phyloP scores from a whole-genome alignment of 2,113 vertebrate genomes.

The Nothoprocta perdicaria region DNA sequence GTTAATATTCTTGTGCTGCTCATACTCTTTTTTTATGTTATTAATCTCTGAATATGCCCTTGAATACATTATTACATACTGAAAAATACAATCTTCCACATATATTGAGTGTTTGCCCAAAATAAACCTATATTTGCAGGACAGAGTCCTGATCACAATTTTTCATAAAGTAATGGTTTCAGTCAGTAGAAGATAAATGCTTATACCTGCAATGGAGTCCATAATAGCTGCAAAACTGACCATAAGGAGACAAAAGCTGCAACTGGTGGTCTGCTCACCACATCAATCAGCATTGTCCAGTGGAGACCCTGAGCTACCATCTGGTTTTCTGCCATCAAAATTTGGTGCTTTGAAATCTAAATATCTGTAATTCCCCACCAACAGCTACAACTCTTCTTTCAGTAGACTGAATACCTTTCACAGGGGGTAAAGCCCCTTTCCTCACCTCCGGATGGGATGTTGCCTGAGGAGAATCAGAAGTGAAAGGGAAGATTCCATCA shows the following conservation, averaged over 20 bases:
- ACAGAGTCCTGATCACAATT: not conserved
- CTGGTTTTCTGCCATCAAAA: not conserved
- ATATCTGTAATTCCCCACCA: not conserved
- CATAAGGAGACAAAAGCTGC: not conserved
- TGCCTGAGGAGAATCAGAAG: too few relatives aligned
- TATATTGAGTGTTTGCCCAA: not conserved
- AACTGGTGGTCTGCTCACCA: not conserved
- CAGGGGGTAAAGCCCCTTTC: too few relatives aligned
- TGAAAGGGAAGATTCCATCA: too few relatives aligned
- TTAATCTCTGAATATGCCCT: not conserved
- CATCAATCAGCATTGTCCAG: not conserved
- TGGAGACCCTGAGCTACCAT: not conserved
- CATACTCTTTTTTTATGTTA: not conserved
- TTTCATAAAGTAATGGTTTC: not conserved
- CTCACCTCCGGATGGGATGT: too few relatives aligned
- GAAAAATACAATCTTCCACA: not conserved
- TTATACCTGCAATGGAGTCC: not conserved
- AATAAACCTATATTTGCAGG: not conserved
- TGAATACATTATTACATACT: not conserved
- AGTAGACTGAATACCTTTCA: not conserved
- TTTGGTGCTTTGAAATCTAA: not conserved
- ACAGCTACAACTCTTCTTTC: not conserved
- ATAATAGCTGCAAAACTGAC: not conserved
- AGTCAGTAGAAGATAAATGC: not conserved
- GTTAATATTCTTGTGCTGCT: not conserved